Evolutionary conservation across 1,140 invertebrate genomes (phyloP).

Genomic region (Leptinotarsa texana): DNA sequence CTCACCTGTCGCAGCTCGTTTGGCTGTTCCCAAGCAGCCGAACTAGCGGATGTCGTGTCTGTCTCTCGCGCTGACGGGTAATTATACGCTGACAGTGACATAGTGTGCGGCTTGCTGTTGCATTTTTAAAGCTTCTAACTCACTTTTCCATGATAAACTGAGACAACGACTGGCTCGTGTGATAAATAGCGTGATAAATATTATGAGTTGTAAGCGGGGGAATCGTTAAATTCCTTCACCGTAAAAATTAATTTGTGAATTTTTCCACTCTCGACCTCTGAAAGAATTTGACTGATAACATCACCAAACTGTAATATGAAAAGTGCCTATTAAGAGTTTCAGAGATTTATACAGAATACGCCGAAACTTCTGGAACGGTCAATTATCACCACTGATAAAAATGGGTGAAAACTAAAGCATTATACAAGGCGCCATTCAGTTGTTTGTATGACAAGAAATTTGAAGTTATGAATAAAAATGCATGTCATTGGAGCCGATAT

Average conservation of each 20-base stretch:
- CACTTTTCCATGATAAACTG: constrained; percentile 28
- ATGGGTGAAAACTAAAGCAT: no score
- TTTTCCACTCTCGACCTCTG: background rate
- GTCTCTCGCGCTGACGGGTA: constrained; percentile 52
- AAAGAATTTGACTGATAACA: no score
- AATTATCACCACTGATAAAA: no score
- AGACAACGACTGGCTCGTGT: constrained; percentile 10
- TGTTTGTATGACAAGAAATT: no score
- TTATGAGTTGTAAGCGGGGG: constrained; percentile 19
- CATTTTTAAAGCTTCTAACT: constrained; percentile 48
- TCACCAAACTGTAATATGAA: no score
- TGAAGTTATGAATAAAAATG: no score
- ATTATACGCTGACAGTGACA: constrained; percentile 55
- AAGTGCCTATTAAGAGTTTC: no score
- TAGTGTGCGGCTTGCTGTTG: constrained; percentile 51
- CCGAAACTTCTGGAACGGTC: no score
- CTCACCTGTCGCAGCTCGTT: constrained; percentile 52
- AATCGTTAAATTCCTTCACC: constrained; percentile 6
- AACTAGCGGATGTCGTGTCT: constrained; percentile 51
- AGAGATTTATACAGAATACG: no score
- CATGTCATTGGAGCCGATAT: no score
- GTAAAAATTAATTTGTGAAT: constrained; percentile 1
- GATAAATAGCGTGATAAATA: constrained; percentile 23
- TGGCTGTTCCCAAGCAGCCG: constrained; percentile 48
- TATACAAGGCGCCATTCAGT: no score